Evolutionary conservation across 2,113 vertebrate genomes (phyloP).

Genomic region (Dendrocopos noguchii): DNA sequence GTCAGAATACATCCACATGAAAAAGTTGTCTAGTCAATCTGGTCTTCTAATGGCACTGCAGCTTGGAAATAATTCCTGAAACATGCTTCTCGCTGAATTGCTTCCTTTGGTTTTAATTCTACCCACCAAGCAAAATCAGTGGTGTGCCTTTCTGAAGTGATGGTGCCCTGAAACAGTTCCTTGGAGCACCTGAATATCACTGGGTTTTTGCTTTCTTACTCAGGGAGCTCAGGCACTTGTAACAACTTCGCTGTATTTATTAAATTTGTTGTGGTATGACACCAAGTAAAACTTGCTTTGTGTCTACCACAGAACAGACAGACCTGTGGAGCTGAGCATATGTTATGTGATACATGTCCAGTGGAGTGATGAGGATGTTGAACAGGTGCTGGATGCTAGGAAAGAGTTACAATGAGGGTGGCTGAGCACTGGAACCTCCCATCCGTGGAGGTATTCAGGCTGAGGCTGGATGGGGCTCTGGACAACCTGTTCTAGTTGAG

Average conservation of each 20-base stretch:
- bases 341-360: background rate
- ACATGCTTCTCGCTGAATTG: fast-evolving
- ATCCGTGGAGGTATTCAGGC: no score
- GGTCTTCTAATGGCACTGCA: background rate
- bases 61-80: background rate
- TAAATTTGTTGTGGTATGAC: background rate
- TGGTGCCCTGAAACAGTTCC: background rate
- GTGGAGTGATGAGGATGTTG: background rate
- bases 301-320: background rate
- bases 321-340: fast-evolving
- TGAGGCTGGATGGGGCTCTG: no score
- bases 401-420: no score
- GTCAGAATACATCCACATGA: background rate
- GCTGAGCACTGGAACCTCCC: no score
- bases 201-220: background rate
- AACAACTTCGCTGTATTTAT: background rate
- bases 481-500: no score
- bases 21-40: background rate
- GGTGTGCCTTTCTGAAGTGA: background rate
- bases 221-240: background rate
- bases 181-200: background rate
- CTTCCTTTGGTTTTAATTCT: background rate
- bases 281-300: background rate
- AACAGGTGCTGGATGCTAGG: background rate
- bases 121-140: background rate